Conservation (phyloP, 2,797 vertebrate genomes). For the Tapera naevia region DNA sequence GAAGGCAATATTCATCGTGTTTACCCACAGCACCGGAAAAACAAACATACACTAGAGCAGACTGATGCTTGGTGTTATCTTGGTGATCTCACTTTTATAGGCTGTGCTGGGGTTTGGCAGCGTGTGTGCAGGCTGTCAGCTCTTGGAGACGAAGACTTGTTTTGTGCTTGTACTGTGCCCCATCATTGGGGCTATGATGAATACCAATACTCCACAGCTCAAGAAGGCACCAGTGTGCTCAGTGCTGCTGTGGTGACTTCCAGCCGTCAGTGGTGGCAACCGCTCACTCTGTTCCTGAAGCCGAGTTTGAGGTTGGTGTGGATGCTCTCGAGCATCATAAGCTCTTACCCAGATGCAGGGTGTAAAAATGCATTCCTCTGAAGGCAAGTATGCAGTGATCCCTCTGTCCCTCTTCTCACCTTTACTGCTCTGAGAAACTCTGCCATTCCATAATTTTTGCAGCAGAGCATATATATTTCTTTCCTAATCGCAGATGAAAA, state of each 20-base stretch:
- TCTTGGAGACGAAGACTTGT: neutral
- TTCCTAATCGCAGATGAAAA: neutral
- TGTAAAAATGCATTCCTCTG: accelerated
- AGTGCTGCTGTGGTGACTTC: neutral
- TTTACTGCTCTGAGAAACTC: neutral
- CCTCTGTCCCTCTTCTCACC: neutral
- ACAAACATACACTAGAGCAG: neutral
- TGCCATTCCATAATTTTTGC: neutral
- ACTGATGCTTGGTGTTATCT: neutral
- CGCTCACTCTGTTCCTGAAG: neutral
- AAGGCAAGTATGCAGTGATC: neutral
- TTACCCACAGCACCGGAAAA: neutral
- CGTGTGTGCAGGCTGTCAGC: neutral
- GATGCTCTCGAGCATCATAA: neutral
- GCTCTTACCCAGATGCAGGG: neutral
- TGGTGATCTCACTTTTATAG: neutral
- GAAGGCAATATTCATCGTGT: neutral
- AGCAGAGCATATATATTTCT: neutral
- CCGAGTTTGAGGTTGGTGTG: neutral
- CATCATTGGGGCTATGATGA: accelerated
- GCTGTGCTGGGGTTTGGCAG: neutral
- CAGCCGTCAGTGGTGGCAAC: neutral
- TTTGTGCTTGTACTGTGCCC: neutral
- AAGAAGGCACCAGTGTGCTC: neutral
- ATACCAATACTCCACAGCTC: neutral